A percentile compares a stretch with the other conserved stretches of the same genome.
phyloP scores from a whole-genome alignment of 2,888 invertebrate genomes.

The Amphiduros pacificus region DNA sequence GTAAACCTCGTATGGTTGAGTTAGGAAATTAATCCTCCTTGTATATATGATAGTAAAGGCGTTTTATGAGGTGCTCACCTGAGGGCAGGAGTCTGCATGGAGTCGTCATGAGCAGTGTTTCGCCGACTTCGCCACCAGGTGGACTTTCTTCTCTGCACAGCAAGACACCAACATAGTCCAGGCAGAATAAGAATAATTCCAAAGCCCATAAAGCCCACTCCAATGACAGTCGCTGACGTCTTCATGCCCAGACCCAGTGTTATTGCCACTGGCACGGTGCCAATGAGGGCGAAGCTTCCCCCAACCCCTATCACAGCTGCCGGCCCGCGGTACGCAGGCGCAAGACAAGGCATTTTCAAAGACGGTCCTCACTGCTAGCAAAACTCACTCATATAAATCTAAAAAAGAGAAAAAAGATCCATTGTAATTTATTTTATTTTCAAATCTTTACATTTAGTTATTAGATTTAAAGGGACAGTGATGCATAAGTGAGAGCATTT shows the following conservation, averaged over 20 bases:
- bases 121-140: slow-evolving; percentile 1
- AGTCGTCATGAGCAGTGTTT: not conserved
- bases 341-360: slow-evolving; percentile 25
- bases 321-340: slow-evolving; percentile 29
- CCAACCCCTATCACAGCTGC: slow-evolving; percentile 29
- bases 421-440: no score
- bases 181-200: slow-evolving; percentile 31
- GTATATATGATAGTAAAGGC: no score
- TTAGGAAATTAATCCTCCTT: no score
- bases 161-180: slow-evolving; percentile 20
- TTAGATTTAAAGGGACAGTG: no score
- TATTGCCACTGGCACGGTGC: slow-evolving; percentile 30
- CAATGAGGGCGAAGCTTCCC: slow-evolving; percentile 29
- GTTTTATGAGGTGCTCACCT: no score
- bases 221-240: slow-evolving; percentile 33
- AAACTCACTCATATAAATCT: no score
- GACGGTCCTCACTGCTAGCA: no score
- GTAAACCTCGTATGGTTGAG: no score
- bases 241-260: slow-evolving; percentile 28
- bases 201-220: slow-evolving; percentile 34
- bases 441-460: no score
- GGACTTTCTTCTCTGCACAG: slow-evolving; percentile 5
- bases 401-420: no score
- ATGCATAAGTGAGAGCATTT: no score
- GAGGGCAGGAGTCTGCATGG: slow-evolving; percentile 7